Conservation (phyloP, 2,113 vertebrate species). For the human region GRCh38 chr6:42259001-42259500, state of each 20-base stretch:
- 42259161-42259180: rapidly evolving
- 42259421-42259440: slow-evolving; percentile 88
- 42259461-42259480: slow-evolving; percentile 93
- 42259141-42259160: not conserved
- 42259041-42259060: not conserved
- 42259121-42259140: rapidly evolving
- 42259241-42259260: not conserved
- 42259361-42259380: slow-evolving; percentile 85
- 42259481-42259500: slow-evolving; percentile 88
- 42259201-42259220: not conserved
- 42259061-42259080: not conserved
- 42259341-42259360: slow-evolving; percentile 87
- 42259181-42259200: not conserved
- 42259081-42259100: not conserved
- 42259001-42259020: too few relatives aligned
- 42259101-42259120: not conserved
- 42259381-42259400: slow-evolving; percentile 84
- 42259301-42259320: not conserved
- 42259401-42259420: slow-evolving; percentile 76
- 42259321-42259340: slow-evolving; percentile 83
- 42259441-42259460: slow-evolving; percentile 90
- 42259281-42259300: not conserved
- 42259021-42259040: too few relatives aligned
- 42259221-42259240: rapidly evolving
- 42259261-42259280: rapidly evolving